phyloP scores from a whole-genome alignment of 2,797 vertebrate genomes.

The Chanos chanos region DNA sequence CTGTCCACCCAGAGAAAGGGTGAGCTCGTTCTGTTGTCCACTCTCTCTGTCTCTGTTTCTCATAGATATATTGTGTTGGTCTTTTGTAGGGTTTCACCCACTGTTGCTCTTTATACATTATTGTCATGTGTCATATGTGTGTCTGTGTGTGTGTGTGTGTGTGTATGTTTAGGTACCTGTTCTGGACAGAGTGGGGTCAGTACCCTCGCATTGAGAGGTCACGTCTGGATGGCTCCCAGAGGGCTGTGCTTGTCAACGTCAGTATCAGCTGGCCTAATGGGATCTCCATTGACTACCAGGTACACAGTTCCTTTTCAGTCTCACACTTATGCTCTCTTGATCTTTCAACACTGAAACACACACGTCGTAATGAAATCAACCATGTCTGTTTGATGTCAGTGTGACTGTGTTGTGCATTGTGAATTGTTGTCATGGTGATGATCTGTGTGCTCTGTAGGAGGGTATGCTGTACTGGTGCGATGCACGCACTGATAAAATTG shows the following conservation, averaged over 20 bases:
- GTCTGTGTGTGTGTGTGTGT: conserved; percentile 18
- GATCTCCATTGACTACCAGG: conserved; percentile 84
- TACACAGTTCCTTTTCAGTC: no score
- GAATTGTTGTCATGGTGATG: neutral
- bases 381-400: neutral
- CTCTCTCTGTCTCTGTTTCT: neutral
- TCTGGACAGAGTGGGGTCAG: conserved; percentile 88
- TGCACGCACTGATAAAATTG: conserved; percentile 86
- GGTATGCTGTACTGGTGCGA: conserved; percentile 88
- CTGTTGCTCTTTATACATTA: neutral
- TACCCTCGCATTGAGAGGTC: conserved; percentile 84
- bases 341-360: neutral
- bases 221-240: conserved; percentile 73
- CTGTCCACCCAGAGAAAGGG: conserved; percentile 83
- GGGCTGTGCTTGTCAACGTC: conserved; percentile 78
- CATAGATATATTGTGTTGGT: conserved; percentile 9
- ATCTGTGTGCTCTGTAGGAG: conserved; percentile 56
- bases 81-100: conserved; percentile 55
- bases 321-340: no score
- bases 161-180: conserved; percentile 78
- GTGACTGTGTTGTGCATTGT: neutral
- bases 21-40: conserved; percentile 52
- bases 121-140: neutral
- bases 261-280: conserved; percentile 89
- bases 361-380: no score